Percentiles rank a stretch among this genome's conserved stretches.
Conservation (phyloP, 2,113 vertebrate species). For the Calidris pygmaea region DNA sequence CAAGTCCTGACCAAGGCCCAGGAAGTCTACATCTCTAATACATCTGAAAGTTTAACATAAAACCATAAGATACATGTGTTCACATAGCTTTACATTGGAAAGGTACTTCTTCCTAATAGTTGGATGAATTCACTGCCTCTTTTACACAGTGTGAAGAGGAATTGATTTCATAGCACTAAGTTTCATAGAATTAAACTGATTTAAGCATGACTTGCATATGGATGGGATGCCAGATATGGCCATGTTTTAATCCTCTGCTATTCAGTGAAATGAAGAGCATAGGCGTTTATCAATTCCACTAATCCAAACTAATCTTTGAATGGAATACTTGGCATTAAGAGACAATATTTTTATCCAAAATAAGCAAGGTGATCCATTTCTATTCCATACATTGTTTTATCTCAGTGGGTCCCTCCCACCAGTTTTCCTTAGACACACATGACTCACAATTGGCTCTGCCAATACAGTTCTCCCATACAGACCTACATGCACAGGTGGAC, state of each 20-base stretch:
- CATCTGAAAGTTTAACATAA: neutral
- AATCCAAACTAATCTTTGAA: neutral
- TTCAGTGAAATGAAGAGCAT: neutral
- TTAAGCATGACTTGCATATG: neutral
- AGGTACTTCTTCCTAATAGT: neutral
- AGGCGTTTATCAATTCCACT: neutral
- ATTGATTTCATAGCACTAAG: neutral
- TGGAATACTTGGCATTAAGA: neutral
- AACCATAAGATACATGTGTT: neutral
- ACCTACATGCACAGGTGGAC: neutral
- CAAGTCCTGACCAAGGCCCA: neutral
- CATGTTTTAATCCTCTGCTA: neutral
- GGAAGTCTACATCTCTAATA: neutral
- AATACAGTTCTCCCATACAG: neutral
- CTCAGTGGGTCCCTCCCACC: neutral
- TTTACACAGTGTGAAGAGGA: neutral
- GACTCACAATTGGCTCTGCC: neutral
- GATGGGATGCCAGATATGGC: neutral
- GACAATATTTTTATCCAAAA: neutral
- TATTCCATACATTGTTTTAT: neutral
- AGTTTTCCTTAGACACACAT: neutral
- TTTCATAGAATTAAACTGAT: neutral
- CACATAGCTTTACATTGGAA: neutral
- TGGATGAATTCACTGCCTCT: neutral
- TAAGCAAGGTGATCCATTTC: neutral